Conservation (phyloP, 2,113 vertebrate genomes). For the Hippocampus mohnikei region DNA sequence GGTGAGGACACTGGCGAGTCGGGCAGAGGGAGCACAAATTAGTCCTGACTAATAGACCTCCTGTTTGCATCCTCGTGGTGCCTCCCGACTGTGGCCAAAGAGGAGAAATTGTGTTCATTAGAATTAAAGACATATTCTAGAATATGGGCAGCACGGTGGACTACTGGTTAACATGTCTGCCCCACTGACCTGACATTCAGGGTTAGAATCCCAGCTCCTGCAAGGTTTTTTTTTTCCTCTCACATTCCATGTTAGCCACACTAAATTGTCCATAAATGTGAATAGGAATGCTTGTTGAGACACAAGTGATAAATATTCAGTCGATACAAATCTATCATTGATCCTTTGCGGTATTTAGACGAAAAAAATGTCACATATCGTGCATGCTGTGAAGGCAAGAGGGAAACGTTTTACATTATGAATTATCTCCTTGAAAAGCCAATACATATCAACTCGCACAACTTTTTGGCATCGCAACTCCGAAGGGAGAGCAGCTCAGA, state of each 20-base stretch:
- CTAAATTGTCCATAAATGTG: too few relatives aligned
- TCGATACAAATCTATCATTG: too few relatives aligned
- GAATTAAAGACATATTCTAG: too few relatives aligned
- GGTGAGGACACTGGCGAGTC: constrained; percentile 25
- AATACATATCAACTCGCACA: not conserved
- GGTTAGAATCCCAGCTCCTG: too few relatives aligned
- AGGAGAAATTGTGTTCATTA: not conserved
- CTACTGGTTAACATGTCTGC: not conserved
- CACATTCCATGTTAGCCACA: too few relatives aligned
- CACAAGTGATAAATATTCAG: too few relatives aligned
- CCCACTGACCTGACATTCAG: not conserved
- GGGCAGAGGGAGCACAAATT: constrained; percentile 29
- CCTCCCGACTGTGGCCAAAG: not conserved
- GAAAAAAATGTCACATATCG: too few relatives aligned
- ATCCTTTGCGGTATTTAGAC: not conserved
- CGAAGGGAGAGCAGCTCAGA: constrained; percentile 31
- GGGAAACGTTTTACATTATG: not conserved
- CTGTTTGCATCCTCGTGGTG: constrained; percentile 37
- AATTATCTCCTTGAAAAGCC: not conserved
- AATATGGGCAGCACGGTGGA: too few relatives aligned
- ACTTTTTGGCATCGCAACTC: not conserved
- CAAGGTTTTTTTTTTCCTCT: too few relatives aligned
- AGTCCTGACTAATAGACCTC: constrained; percentile 45
- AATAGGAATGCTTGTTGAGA: too few relatives aligned
- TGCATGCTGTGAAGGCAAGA: not conserved